These are phyloP conservation scores for Chrysodeixis includens DNA, from an alignment of 2,888 invertebrate species.

Conservation along the genomic window DNA sequence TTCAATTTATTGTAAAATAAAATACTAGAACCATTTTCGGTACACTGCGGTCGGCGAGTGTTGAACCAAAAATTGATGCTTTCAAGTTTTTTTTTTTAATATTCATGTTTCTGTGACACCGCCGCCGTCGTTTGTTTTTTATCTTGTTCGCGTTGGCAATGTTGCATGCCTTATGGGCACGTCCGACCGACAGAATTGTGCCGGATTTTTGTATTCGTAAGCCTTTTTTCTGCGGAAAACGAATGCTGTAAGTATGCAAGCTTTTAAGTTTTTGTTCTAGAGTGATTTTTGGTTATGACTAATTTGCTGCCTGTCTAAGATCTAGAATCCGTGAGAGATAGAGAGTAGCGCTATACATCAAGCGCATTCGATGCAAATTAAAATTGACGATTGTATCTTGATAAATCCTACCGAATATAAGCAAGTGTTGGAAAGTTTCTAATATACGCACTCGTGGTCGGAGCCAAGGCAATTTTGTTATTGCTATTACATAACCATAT, in stretches of 20 bases:
- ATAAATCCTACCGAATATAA: no score
- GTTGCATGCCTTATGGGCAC: constrained; percentile 37
- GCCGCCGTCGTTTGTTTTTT: constrained; percentile 20
- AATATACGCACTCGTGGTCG: background rate
- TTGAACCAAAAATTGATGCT: constrained; percentile 35
- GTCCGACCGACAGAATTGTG: constrained; percentile 18
- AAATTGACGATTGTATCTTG: no score
- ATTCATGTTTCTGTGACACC: constrained; percentile 39
- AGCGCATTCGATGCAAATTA: no score
- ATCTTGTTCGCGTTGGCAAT: constrained; percentile 32
- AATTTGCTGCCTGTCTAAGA: background rate
- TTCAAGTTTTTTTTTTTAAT: constrained; percentile 38
- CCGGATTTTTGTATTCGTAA: constrained; percentile 25
- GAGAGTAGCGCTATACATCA: no score
- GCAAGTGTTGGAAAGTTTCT: no score
- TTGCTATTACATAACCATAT: constrained; percentile 4
- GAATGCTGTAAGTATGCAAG: constrained; percentile 16
- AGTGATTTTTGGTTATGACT: background rate
- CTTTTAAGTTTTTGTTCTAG: background rate
- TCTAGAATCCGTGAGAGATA: background rate
- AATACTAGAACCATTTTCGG: background rate
- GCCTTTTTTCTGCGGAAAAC: constrained; percentile 24
- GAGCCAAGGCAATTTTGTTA: constrained; percentile 3
- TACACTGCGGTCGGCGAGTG: constrained; percentile 12
- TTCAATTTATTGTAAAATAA: no score